Conservation (phyloP, 2,797 vertebrate genomes). For the Mareca strepera region DNA sequence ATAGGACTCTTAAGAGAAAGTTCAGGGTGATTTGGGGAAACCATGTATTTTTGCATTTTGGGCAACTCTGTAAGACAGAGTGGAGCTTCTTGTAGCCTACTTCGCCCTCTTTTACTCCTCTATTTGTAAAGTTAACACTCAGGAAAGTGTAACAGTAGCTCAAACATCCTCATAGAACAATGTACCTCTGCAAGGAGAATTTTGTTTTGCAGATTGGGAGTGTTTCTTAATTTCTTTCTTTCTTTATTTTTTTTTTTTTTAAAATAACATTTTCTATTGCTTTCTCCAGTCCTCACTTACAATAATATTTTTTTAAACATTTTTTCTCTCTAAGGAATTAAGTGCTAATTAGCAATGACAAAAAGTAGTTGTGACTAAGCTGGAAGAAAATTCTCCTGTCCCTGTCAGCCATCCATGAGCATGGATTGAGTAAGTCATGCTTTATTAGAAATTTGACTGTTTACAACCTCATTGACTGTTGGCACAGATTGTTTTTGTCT, state of each 20-base stretch:
- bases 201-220: neutral
- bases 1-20: neutral
- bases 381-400: neutral
- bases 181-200: neutral
- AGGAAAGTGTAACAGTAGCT: neutral
- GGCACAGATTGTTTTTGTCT: neutral
- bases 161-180: neutral
- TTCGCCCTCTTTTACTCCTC: neutral
- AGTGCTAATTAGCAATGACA: neutral
- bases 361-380: neutral
- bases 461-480: neutral
- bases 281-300: neutral
- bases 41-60: neutral
- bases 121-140: neutral
- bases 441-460: neutral
- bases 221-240: neutral
- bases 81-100: neutral
- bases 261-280: neutral
- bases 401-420: neutral
- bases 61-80: neutral
- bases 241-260: neutral
- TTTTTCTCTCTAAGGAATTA: neutral
- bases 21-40: neutral
- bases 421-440: neutral
- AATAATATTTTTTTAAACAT: neutral